Conservation (phyloP, 2,797 vertebrate species). For the Pseudochaenichthys georgianus region DNA sequence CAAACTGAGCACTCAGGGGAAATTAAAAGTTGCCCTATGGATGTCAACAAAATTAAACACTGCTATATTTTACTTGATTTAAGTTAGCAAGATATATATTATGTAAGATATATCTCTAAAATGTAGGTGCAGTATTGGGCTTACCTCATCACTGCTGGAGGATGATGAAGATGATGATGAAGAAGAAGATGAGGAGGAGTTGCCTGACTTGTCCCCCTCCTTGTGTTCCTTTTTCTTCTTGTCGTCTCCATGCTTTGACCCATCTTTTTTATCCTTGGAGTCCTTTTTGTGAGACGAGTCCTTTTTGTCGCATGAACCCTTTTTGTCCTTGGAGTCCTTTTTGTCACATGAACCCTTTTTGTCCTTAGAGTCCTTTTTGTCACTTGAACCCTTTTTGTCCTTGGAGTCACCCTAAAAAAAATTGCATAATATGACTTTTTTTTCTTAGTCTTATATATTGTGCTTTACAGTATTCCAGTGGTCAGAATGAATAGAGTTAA, state of each 20-base stretch:
- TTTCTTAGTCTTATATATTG: not conserved
- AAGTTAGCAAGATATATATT: not conserved
- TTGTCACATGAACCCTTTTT: not conserved
- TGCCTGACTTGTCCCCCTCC: not conserved
- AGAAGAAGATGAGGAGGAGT: not conserved
- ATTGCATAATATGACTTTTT: not conserved
- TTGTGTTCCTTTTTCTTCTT: slow-evolving; percentile 40
- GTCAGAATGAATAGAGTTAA: not conserved
- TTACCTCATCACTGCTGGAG: slow-evolving; percentile 64
- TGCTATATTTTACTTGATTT: not conserved
- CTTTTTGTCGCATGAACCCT: too few relatives aligned
- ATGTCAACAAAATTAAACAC: not conserved
- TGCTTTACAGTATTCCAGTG: not conserved
- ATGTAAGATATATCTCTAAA: too few relatives aligned
- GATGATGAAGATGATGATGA: slow-evolving; percentile 48
- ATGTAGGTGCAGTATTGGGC: not conserved
- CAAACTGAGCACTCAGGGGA: not conserved
- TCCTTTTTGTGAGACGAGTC: slow-evolving; percentile 6
- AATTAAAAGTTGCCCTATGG: too few relatives aligned
- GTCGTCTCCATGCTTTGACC: not conserved
- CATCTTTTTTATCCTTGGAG: slow-evolving; percentile 1
- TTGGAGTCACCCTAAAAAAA: slow-evolving; percentile 12
- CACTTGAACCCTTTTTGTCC: slow-evolving; percentile 2
- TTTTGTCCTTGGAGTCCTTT: slow-evolving; percentile 6
- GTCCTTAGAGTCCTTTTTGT: too few relatives aligned